A percentile compares a stretch with the other conserved stretches of the same genome.
These are phyloP conservation scores for Hartigia nigra DNA, from an alignment of 2,888 invertebrate genomes.

Conservation along the genomic window DNA sequence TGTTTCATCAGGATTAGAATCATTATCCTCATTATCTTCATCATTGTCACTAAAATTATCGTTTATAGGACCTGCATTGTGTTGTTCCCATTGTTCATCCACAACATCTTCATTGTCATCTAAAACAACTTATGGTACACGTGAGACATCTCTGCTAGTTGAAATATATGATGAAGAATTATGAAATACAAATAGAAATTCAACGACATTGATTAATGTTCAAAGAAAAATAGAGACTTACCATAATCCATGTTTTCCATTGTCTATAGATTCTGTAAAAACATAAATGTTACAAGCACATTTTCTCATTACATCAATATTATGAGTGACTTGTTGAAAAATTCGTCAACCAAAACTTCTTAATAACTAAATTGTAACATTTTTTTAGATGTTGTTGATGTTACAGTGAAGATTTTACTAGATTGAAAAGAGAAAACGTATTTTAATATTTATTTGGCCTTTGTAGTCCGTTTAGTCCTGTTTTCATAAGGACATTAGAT, in stretches of 20 bases:
- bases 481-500: neutral
- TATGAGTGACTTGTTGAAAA: neutral
- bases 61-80: neutral
- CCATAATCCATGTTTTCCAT: constrained; percentile 32
- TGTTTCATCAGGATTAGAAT: neutral
- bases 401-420: neutral
- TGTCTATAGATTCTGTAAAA: neutral
- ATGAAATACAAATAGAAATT: neutral
- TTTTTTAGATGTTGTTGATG: neutral
- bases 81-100: neutral
- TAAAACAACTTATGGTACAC: neutral
- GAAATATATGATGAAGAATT: neutral
- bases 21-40: constrained; percentile 30
- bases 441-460: neutral
- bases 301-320: neutral
- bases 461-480: too few relatives aligned
- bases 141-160: neutral
- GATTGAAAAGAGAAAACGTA: neutral
- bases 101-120: constrained; percentile 5
- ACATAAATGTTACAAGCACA: neutral
- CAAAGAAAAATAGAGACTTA: constrained; percentile 15
- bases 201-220: neutral
- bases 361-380: neutral
- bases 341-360: neutral
- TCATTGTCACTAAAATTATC: constrained; percentile 10